A percentile compares a stretch with the other conserved stretches of the same genome.
phyloP scores from a whole-genome alignment of 2,888 invertebrate genomes.

The Cryptocephalus moraei region DNA sequence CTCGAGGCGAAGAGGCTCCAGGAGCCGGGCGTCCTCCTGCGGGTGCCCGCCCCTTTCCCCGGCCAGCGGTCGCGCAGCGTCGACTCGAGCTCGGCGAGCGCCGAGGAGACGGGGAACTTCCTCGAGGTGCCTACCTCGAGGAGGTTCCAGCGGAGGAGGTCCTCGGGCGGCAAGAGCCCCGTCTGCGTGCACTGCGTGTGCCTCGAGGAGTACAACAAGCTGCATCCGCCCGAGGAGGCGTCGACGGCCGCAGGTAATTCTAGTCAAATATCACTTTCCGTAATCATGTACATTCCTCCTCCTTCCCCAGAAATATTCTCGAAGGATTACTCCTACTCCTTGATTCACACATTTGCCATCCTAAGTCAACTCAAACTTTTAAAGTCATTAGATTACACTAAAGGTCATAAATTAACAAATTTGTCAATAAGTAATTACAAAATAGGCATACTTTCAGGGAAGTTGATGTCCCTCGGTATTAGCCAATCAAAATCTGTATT shows the following conservation, averaged over 20 bases:
- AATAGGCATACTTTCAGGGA: too few species aligned
- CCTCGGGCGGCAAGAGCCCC: conserved; percentile 50
- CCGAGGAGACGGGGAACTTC: conserved; percentile 50
- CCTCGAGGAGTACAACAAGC: conserved; percentile 60
- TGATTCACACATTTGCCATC: too few species aligned
- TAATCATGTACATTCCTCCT: too few species aligned
- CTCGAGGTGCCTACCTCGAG: conserved; percentile 42
- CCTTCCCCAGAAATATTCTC: too few species aligned
- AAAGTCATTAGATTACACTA: too few species aligned
- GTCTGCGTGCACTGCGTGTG: conserved; percentile 71
- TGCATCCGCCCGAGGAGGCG: conserved; percentile 39
- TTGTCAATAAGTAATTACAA: too few species aligned
- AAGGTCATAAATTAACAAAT: too few species aligned
- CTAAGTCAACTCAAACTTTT: too few species aligned
- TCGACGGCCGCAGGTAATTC: conserved; percentile 12
- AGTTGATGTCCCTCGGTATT: too few species aligned
- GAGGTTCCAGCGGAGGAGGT: conserved; percentile 53
- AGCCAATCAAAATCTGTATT: too few species aligned
- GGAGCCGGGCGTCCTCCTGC: conserved; percentile 41
- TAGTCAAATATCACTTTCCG: too few species aligned
- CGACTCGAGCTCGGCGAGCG: conserved; percentile 57
- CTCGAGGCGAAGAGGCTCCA: conserved; percentile 60
- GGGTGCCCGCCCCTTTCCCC: conserved; percentile 52
- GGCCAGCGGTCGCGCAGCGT: conserved; percentile 70
- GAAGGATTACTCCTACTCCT: too few species aligned